Evolutionary conservation across 2,797 vertebrate genomes (phyloP), one percentile per base, ranked within the genome.

Genomic region (Phataginus tricuspis): DNA sequence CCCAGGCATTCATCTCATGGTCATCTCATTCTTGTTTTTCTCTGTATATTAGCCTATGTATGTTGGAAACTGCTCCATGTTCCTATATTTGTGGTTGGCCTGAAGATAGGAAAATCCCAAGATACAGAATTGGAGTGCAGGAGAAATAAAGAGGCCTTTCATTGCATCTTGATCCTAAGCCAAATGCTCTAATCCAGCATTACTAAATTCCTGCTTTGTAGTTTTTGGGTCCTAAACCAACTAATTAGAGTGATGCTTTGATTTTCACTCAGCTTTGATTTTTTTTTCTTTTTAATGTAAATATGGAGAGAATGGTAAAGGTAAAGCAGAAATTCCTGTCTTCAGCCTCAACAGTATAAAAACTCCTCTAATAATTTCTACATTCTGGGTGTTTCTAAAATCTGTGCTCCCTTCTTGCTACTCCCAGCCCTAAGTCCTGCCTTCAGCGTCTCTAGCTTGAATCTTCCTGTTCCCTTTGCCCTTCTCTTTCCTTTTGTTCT

Each of bases 191-290:
- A 78, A 29, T 79, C 29, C 18, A 27, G 8, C 25, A 59, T 34
- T 64, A 64, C 27, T 63, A 25, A 37, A 55, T 64, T 86, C 57
- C 31, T 84, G 25, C 34, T 72, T 66, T 87, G 29, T 95, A n/a
- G 9, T 57, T 11, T 51, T 68, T 87, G 31, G 45, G 21, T 92
- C 29, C 34, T 80, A 53, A 90, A 91, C 64, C 59, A 80, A 53
- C 39, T 96, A 13, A 45, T 71, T 63, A 75, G 10, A 19, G 15
- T 92, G 51, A 45, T 82, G 77, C 66, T 96, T 94, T 86, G 53
- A 71, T 75, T 94, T 88, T 25, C 21, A 68, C 78, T 84, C 61
- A 88, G 29, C 27, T 84, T 80, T 86, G 55, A 49, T 90, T 86
- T 68, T 45, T 69, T 45, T 63, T 80, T 23, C 45, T 45, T 45